Base-by-base conservation (phyloP, 2,888 invertebrate species). In the Hirtodrosophila cameraria region DNA sequence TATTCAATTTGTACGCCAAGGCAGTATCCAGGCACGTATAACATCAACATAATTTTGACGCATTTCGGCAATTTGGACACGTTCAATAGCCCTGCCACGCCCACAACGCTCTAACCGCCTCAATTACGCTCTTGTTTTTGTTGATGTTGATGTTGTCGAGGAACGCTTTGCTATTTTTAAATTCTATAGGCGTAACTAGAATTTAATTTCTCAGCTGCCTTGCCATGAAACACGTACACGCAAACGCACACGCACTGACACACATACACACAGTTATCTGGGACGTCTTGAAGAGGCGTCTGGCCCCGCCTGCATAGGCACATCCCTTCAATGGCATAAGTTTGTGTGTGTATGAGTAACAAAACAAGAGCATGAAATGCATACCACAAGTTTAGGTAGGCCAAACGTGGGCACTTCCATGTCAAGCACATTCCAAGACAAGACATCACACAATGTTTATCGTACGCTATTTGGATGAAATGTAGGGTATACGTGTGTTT, bases 1-100 rank as follows among this genome's bases (percentile, higher is more conserved):
- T 59, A 79, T 79, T 79, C 76, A 82, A 75, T 82, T 75, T 82
- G 76, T 59, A 59, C 45, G 43, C n/a, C 66, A 15, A 25, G 43
- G 9, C 66, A 15, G 20, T 41, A 28, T 42, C 49, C 38, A 49
- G 63, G 27, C 64, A 64, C 64, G 64, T 77, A 66, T 55, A 63
- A 50, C 79, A 75, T 70, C 60, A 66, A 66, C 67, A 84, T 80
- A 83, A 84, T 84, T 83, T 76, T 59, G 60, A 74, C 53, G 84
- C 74, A 62, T 74, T 80, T 74, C 77, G 64, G 64, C 80, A 80
- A 83, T 80, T 80, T 76, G 63, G 64, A 71, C 84, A 84, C 81
- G 77, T 80, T 67, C 77, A 74, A 49, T 54, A 57, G 57, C 52
- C 50, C 59, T 59, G 48, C 46, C 70, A 50, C 52, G 57, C 59